Percentiles rank a stretch among this genome's conserved stretches.
Conservation (phyloP, 2,797 vertebrate genomes). For the Coranthus polyacanthus region DNA sequence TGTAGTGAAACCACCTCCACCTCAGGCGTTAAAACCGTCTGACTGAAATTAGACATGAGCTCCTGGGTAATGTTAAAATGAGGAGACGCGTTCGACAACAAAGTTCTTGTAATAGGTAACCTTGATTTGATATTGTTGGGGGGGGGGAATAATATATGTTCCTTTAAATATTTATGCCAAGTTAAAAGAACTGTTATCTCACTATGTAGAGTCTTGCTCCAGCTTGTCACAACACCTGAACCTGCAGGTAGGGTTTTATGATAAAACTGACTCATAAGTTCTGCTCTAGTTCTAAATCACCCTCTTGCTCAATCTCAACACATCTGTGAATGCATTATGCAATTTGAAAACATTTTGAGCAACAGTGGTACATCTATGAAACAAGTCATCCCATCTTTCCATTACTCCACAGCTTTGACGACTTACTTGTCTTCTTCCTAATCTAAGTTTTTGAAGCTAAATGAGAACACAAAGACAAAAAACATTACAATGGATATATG, state of each 20-base stretch:
- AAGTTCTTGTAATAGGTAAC: not conserved
- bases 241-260: not conserved
- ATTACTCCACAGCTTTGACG: not conserved
- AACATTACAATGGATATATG: not conserved
- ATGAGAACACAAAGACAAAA: not conserved
- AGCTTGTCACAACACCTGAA: slow-evolving; percentile 27
- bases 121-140: not conserved
- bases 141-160: not conserved
- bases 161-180: not conserved
- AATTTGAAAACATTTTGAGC: not conserved
- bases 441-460: not conserved
- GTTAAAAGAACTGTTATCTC: not conserved
- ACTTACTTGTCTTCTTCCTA: not conserved
- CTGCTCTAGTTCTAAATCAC: not conserved
- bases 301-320: slow-evolving; percentile 9
- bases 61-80: not conserved
- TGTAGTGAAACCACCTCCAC: not conserved
- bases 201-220: not conserved
- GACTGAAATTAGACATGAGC: not conserved
- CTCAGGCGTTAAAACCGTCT: not conserved
- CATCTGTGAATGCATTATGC: not conserved
- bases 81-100: not conserved
- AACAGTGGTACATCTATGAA: not conserved
- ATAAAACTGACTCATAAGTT: slow-evolving; percentile 33
- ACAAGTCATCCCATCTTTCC: not conserved